phyloP scores from a whole-genome alignment of 2,797 vertebrate species.

The Tragelaphus oryx region DNA sequence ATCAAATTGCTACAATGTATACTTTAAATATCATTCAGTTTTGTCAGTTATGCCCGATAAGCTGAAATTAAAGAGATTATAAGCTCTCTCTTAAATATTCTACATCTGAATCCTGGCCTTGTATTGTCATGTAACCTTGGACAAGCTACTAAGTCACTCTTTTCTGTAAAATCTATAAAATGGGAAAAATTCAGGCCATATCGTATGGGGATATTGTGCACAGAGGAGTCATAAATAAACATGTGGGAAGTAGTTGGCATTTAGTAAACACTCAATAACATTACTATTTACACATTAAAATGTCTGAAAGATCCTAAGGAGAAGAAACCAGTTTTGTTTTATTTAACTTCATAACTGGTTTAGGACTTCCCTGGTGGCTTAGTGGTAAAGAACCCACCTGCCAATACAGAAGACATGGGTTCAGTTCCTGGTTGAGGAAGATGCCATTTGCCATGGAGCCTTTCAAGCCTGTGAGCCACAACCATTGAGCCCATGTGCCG shows the following conservation, averaged over 20 bases:
- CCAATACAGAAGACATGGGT: neutral
- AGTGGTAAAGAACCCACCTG: neutral
- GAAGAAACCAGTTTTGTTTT: neutral
- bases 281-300: neutral
- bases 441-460: neutral
- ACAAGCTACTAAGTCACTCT: neutral
- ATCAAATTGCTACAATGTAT: neutral
- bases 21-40: neutral
- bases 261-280: neutral
- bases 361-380: neutral
- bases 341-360: neutral
- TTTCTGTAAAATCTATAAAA: neutral
- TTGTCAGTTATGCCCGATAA: neutral
- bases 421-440: neutral
- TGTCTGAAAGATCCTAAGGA: neutral
- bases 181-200: neutral
- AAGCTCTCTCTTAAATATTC: neutral
- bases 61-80: neutral
- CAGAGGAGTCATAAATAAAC: neutral
- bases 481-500: neutral
- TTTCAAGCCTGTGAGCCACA: neutral
- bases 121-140: neutral
- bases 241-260: neutral
- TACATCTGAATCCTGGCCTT: neutral
- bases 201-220: too few species aligned